A percentile compares a stretch with the other conserved stretches of the same genome.
Conservation (phyloP, 2,888 invertebrate species). For the Stenodema calcarata region DNA sequence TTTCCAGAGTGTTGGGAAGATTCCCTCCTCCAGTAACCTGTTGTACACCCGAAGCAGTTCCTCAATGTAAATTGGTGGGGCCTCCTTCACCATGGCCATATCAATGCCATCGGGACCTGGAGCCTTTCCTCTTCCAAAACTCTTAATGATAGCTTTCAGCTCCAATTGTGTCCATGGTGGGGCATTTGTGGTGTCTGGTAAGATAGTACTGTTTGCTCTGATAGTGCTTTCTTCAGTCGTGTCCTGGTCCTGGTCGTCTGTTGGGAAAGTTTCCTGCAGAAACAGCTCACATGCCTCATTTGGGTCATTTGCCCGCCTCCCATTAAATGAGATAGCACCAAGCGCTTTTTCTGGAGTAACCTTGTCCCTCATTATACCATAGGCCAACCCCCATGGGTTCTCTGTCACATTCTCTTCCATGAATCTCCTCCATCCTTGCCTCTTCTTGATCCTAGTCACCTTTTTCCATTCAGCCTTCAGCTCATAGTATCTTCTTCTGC, state of each 20-base stretch:
- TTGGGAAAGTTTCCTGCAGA: neutral
- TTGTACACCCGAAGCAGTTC: neutral
- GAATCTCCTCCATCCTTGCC: neutral
- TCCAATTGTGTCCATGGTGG: neutral
- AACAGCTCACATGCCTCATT: neutral
- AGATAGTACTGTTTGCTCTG: neutral
- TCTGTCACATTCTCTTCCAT: neutral
- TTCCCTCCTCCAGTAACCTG: neutral
- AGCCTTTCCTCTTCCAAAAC: neutral
- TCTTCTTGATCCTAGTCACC: neutral
- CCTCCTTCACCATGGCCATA: conserved; percentile 5
- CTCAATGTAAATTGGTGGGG: neutral
- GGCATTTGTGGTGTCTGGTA: neutral
- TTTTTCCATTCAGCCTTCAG: neutral
- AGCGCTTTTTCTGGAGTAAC: neutral
- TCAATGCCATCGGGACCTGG: neutral
- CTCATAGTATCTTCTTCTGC: neutral
- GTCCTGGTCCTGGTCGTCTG: neutral
- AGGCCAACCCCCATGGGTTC: conserved; percentile 18
- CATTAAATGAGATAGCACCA: neutral
- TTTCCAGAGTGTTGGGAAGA: conserved; percentile 1
- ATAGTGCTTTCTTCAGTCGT: neutral
- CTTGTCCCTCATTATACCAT: neutral
- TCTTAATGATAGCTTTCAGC: neutral
- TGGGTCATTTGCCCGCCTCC: neutral